Evolutionary conservation across 1,140 invertebrate species (phyloP).

Genomic region (Sinonovacula constricta): DNA sequence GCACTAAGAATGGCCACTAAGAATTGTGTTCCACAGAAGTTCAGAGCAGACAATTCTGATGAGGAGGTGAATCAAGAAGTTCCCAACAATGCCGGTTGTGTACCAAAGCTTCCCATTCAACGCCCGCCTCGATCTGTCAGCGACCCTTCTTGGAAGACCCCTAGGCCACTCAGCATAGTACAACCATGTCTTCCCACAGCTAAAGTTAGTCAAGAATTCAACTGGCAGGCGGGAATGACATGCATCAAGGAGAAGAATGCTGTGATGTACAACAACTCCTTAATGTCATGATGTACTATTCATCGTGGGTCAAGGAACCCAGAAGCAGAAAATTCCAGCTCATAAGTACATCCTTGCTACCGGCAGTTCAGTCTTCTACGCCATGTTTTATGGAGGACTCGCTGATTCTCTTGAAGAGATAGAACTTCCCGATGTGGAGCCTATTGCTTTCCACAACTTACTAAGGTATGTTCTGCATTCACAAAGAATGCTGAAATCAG

Average conservation of each 20-base stretch:
- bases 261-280: slow-evolving; percentile 89
- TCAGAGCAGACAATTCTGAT: slow-evolving; percentile 58
- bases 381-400: slow-evolving; percentile 90
- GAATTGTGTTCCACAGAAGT: slow-evolving; percentile 53
- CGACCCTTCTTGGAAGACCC: slow-evolving; percentile 56
- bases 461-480: slow-evolving; percentile 81
- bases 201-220: slow-evolving; percentile 85
- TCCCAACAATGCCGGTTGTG: slow-evolving; percentile 65
- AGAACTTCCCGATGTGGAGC: slow-evolving; percentile 90
- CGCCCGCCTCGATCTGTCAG: slow-evolving; percentile 25
- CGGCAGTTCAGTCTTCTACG: slow-evolving; percentile 91
- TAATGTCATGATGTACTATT: slow-evolving; percentile 89
- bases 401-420: slow-evolving; percentile 85
- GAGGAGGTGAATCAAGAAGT: slow-evolving; percentile 77
- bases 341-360: slow-evolving; percentile 91
- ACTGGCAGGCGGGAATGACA: slow-evolving; percentile 81
- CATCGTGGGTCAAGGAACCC: slow-evolving; percentile 82
- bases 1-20: slow-evolving; percentile 61
- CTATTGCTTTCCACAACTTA: slow-evolving; percentile 82
- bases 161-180: slow-evolving; percentile 47
- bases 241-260: slow-evolving; percentile 87
- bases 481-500: no score
- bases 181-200: slow-evolving; percentile 61
- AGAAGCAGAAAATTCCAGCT: slow-evolving; percentile 85
- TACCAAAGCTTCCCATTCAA: slow-evolving; percentile 47